These are phyloP conservation scores for Lithophane leautieri DNA, from an alignment of 2,888 invertebrate genomes.

Conservation along the genomic window DNA sequence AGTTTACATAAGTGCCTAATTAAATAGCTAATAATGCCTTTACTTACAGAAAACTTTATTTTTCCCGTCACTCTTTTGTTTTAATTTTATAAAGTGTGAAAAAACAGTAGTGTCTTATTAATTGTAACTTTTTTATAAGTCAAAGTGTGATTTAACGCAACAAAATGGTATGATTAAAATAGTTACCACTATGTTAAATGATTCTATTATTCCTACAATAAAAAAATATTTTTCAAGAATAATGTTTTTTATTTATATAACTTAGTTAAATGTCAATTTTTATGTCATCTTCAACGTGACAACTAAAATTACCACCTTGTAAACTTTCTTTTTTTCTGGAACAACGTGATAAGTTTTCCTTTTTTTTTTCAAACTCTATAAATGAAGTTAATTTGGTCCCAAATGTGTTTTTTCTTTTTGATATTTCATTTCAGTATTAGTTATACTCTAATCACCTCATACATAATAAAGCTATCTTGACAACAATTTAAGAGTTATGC, in stretches of 20 bases:
- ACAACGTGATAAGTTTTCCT: slow-evolving; percentile 2
- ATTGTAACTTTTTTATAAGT: no score
- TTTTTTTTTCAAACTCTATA: slow-evolving; percentile 2
- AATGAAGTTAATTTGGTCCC: neutral
- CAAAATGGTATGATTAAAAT: no score
- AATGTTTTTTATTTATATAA: no score
- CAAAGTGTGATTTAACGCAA: no score
- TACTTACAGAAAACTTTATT: no score
- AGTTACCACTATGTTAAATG: no score
- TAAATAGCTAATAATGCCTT: slow-evolving; percentile 10
- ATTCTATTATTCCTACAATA: neutral
- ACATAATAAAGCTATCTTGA: neutral
- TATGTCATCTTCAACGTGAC: neutral
- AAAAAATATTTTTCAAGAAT: neutral
- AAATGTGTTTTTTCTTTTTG: slow-evolving; percentile 6
- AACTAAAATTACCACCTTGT: slow-evolving; percentile 1
- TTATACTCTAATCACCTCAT: neutral
- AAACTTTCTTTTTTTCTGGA: neutral
- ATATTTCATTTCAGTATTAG: slow-evolving; percentile 3
- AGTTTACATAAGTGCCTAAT: slow-evolving; percentile 7
- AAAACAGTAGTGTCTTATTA: no score
- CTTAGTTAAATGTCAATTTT: neutral
- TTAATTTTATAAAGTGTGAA: no score
- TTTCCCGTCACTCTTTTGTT: no score
- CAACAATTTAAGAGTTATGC: neutral